Percentiles rank a stretch among this genome's conserved stretches.
Evolutionary conservation across 2,113 vertebrate species (phyloP).

Genomic region (Myotis lucifugus): DNA sequence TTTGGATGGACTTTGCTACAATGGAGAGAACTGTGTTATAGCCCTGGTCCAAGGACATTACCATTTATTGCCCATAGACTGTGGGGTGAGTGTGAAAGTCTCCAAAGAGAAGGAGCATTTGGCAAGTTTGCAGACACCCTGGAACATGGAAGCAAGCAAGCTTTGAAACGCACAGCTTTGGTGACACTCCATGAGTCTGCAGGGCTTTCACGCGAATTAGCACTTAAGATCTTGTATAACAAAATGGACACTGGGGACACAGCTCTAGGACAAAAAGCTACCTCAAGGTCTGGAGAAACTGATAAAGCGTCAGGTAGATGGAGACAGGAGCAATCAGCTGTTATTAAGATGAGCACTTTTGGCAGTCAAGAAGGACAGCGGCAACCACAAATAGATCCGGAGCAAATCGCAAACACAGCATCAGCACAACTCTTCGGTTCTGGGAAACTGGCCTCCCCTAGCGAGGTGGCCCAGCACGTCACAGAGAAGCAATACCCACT

Average conservation of each 20-base stretch:
- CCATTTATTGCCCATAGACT: conserved; percentile 84
- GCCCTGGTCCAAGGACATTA: conserved; percentile 74
- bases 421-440: conserved; percentile 91
- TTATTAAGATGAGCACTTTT: conserved; percentile 92
- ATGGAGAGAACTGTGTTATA: conserved; percentile 85
- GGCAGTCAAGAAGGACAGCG: conserved; percentile 90
- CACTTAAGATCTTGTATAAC: conserved; percentile 87
- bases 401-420: conserved; percentile 85
- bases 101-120: conserved; percentile 82
- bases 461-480: conserved; percentile 86
- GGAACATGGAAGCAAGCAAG: conserved; percentile 84
- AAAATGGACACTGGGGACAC: conserved; percentile 95
- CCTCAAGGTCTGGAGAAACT: conserved; percentile 93
- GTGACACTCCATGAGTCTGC: conserved; percentile 89
- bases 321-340: conserved; percentile 92
- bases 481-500: conserved; percentile 91
- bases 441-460: conserved; percentile 89
- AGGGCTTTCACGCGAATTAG: conserved; percentile 86
- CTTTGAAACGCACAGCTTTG: conserved; percentile 87
- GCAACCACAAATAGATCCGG: conserved; percentile 88
- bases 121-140: conserved; percentile 79
- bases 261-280: conserved; percentile 92
- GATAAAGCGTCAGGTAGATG: conserved; percentile 91
- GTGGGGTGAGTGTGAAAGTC: conserved; percentile 80
- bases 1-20: conserved; percentile 77